A percentile compares a stretch with the other conserved stretches of the same genome.
Evolutionary conservation across 2,113 vertebrate genomes (phyloP).

Genomic region (Seriola quinqueradiata): DNA sequence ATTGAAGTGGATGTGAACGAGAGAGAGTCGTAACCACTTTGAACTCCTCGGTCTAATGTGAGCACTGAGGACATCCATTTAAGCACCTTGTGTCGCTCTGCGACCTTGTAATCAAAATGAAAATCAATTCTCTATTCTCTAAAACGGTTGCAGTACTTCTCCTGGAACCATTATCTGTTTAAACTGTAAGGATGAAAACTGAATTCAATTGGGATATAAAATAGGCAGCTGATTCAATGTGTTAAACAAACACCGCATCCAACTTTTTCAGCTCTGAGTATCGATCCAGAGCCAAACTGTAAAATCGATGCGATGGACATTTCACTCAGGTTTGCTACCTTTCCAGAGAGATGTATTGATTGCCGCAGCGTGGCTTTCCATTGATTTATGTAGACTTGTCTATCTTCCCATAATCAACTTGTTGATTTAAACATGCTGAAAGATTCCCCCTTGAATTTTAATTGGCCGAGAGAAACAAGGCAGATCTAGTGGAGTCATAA

Average conservation of each 20-base stretch:
- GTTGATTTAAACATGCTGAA: constrained; percentile 63
- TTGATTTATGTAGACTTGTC: constrained; percentile 68
- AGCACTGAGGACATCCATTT: constrained; percentile 62
- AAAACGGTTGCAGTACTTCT: constrained; percentile 61
- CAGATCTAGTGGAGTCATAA: constrained; percentile 4
- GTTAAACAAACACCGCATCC: constrained; percentile 57
- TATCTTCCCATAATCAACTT: constrained; percentile 61
- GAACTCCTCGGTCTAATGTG: constrained; percentile 58
- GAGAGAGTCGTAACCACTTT: constrained; percentile 56
- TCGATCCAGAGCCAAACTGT: constrained; percentile 70
- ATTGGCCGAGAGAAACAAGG: constrained; percentile 57
- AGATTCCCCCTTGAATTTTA: constrained; percentile 64
- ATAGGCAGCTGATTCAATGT: constrained; percentile 69
- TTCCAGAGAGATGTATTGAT: constrained; percentile 75
- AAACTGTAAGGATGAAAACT: constrained; percentile 42
- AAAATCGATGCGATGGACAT: constrained; percentile 78
- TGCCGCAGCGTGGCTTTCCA: constrained; percentile 51
- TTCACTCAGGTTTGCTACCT: constrained; percentile 82
- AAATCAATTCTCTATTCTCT: constrained; percentile 65
- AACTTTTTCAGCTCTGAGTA: constrained; percentile 68
- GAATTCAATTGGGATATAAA: constrained; percentile 53
- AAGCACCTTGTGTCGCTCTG: constrained; percentile 77
- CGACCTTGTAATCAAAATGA: constrained; percentile 71
- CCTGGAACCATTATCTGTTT: constrained; percentile 58
- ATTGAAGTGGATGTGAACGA: constrained; percentile 40